Base-by-base conservation (phyloP, 2,113 vertebrate species). In the Phyllostomus discolor region DNA sequence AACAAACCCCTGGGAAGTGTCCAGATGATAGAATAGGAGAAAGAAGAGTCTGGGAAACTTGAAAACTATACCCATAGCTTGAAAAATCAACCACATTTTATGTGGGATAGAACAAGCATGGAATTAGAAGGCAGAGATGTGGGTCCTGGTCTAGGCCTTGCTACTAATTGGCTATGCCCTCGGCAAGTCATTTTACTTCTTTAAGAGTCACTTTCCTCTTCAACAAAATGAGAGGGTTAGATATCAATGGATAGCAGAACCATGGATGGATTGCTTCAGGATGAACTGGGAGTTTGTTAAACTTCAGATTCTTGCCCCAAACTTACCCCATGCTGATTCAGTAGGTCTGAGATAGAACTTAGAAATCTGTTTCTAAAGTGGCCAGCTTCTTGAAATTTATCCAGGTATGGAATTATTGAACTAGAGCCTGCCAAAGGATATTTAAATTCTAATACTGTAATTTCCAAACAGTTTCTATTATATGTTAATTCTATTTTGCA, bases 1-100 rank as follows among this genome's bases (percentile, higher is more conserved):
- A 90, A 94, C 88, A 97, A 97, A 26, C 35, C 54, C 33, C 76
- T 90, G 91, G 97, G 96, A 97, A 85, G 59, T 31, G 1, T 97
- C 95, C 78, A 97, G 85, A 48, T 80, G 88, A 96, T 35, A 92
- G 75, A 94, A 69, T 67, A 62, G 70, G 48, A 66, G 52, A 73
- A 88, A 20, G 31, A 54, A 90, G 66, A 85, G 52, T 78, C 64
- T 91, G 82, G 70, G 62, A 92, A 96, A 90, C 59, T 90, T 89
- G 19, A 43, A 86, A 96, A 72, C 22, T 15, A 88, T 67, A 31
- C 17, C 46, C 41, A 1, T 66, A 59, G 67, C 57, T 67, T 78
- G 66, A 89, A 91, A 90, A 72, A 66, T 62, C 66, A 91, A 67
- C 35, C 20, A 57, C 24, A 54, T 20, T 73, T 38, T 72, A 59